Conservation (phyloP, 2,797 vertebrate genomes). For the Poeciliopsis paucimaculata region DNA sequence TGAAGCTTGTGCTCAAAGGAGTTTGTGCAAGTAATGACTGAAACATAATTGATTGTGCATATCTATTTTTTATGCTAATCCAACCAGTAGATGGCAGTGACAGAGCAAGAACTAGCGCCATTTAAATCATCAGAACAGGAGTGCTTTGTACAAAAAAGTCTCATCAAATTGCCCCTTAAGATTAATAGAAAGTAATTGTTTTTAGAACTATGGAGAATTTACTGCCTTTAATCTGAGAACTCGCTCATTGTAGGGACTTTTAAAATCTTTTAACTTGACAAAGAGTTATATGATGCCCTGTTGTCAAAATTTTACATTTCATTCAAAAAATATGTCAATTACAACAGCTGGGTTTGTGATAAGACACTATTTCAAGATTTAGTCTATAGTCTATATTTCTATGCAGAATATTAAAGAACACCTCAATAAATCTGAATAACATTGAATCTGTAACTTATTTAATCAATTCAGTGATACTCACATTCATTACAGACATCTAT, state of each 20-base stretch:
- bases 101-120: conserved; percentile 56
- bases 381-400: background rate
- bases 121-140: conserved; percentile 17
- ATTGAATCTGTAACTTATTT: background rate
- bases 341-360: background rate
- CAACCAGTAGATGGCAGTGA: conserved; percentile 78
- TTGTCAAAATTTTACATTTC: background rate
- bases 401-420: background rate
- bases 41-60: conserved; percentile 1
- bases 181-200: conserved; percentile 1
- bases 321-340: background rate
- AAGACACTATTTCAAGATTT: background rate
- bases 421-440: background rate
- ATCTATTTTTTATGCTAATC: conserved; percentile 19
- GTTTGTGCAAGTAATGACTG: conserved; percentile 5
- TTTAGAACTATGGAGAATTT: background rate
- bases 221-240: background rate
- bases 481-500: background rate
- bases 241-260: background rate
- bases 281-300: background rate
- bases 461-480: background rate
- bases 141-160: conserved; percentile 4
- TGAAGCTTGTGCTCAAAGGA: conserved; percentile 9
- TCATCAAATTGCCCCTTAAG: background rate
- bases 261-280: background rate